phyloP scores from a whole-genome alignment of 2,113 vertebrate species.

The Zosterops lateralis region DNA sequence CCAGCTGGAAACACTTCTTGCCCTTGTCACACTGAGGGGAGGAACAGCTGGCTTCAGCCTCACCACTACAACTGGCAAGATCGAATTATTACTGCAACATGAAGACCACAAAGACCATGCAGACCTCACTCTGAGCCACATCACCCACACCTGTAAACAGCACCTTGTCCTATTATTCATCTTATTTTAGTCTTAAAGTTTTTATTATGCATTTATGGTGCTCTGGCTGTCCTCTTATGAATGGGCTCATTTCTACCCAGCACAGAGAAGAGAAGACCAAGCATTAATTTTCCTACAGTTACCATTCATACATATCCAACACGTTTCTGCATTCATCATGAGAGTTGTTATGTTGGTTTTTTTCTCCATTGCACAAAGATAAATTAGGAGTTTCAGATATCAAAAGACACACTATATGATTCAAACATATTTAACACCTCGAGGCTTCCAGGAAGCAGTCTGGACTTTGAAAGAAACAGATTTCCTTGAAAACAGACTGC shows the following conservation, averaged over 20 bases:
- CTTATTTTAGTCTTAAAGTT: background rate
- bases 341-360: background rate
- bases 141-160: background rate
- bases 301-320: background rate
- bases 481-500: background rate
- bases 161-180: background rate
- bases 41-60: background rate
- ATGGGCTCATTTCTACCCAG: background rate
- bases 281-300: background rate
- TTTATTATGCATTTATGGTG: background rate
- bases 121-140: background rate
- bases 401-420: background rate
- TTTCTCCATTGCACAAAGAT: background rate
- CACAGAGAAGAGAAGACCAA: background rate
- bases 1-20: background rate
- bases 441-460: background rate
- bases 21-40: background rate
- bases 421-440: background rate
- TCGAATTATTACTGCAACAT: background rate
- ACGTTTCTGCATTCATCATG: background rate
- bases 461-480: background rate
- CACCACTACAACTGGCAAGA: accelerated
- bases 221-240: background rate
- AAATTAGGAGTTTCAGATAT: background rate
- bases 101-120: background rate